Percentiles rank a stretch among this genome's conserved stretches.
These are phyloP conservation scores for Tychaedon coryphoeus DNA, from an alignment of 2,113 vertebrate genomes.

Conservation along the genomic window DNA sequence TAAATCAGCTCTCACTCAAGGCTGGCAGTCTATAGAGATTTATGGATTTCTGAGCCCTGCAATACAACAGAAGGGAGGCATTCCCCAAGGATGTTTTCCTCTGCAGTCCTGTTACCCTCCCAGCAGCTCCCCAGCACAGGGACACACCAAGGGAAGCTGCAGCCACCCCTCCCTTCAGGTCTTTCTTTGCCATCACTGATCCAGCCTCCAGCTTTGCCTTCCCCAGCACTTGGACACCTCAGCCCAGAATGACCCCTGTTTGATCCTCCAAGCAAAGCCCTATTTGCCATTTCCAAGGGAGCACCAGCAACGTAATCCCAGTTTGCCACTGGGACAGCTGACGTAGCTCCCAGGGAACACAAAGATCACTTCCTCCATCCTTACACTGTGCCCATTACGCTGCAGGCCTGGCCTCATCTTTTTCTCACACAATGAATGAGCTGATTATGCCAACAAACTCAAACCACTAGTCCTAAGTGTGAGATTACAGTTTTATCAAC, in stretches of 20 bases:
- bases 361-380: neutral
- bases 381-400: neutral
- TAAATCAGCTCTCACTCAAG: conserved; percentile 38
- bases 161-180: neutral
- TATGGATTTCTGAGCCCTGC: conserved; percentile 16
- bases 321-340: neutral
- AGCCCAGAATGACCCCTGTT: neutral
- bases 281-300: neutral
- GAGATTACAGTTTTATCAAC: neutral
- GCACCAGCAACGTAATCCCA: neutral
- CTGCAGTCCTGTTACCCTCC: neutral
- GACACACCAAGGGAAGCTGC: neutral
- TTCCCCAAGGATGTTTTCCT: neutral
- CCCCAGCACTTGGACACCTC: neutral
- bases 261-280: conserved; percentile 1
- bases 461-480: neutral
- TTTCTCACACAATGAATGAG: neutral
- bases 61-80: neutral
- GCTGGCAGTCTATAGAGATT: neutral
- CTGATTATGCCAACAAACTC: neutral
- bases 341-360: neutral
- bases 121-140: neutral
- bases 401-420: neutral
- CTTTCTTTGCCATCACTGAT: neutral
- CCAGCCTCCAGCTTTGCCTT: neutral